These are phyloP conservation scores for Drosophila auraria DNA, from an alignment of 1,140 invertebrate genomes.

Conservation along the genomic window DNA sequence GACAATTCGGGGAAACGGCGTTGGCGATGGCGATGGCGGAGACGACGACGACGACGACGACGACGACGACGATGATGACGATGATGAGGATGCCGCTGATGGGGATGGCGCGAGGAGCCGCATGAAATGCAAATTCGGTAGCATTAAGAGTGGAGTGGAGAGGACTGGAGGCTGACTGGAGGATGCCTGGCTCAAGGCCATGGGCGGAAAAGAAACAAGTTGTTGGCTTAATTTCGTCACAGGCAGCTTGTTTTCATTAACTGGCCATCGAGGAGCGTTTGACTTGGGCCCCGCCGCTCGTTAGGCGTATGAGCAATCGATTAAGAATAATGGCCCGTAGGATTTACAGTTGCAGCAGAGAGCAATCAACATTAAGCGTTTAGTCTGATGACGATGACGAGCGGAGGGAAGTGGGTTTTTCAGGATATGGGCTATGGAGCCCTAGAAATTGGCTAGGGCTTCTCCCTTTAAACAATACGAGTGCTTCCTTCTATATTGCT, in stretches of 20 bases:
- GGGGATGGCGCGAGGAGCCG: slow-evolving; percentile 50
- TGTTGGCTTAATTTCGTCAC: slow-evolving; percentile 71
- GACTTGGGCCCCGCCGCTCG: slow-evolving; percentile 49
- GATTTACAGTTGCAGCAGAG: slow-evolving; percentile 68
- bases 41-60: slow-evolving; percentile 20
- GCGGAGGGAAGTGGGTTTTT: neutral
- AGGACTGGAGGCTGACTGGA: neutral
- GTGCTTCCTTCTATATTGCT: neutral
- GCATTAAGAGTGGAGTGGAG: slow-evolving; percentile 58
- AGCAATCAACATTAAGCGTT: slow-evolving; percentile 78
- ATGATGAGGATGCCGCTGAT: slow-evolving; percentile 37
- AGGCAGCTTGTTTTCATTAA: slow-evolving; percentile 81
- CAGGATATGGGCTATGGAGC: neutral
- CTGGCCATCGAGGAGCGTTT: slow-evolving; percentile 57
- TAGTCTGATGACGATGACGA: slow-evolving; percentile 36
- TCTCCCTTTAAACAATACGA: neutral
- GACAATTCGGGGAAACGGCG: slow-evolving; percentile 66
- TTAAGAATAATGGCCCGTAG: slow-evolving; percentile 72
- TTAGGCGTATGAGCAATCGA: slow-evolving; percentile 80
- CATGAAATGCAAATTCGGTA: slow-evolving; percentile 80
- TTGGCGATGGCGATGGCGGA: slow-evolving; percentile 1
- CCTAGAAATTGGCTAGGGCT: slow-evolving; percentile 2
- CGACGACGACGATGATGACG: slow-evolving; percentile 48
- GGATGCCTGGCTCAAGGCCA: slow-evolving; percentile 9
- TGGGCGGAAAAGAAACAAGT: slow-evolving; percentile 48